Evolutionary conservation across 2,113 vertebrate species (phyloP), one percentile per base, ranked within the genome.

Genomic region (Tragelaphus buxtoni): DNA sequence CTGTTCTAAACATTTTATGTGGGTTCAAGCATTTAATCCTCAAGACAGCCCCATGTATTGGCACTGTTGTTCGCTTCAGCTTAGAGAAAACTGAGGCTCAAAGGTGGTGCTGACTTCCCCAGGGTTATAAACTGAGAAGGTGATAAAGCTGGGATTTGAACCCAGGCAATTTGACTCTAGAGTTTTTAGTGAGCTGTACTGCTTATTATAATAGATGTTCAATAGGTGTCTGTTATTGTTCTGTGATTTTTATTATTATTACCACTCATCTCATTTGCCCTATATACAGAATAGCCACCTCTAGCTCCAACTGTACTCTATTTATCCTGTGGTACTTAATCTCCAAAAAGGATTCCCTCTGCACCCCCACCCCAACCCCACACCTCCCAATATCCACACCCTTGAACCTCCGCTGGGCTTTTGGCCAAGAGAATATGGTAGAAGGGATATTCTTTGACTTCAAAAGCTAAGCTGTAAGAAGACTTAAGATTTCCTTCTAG

Each of bases 51-150:
- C 30, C 32, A 81, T 24, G 47, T 0, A 1, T 30, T 26, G 55
- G 49, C 2, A 47, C 14, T 35, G 28, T 47, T 60, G 79, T 88
- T 47, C 32, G 4, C 9, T 17, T 32, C 20, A 47, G 85, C 88
- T 94, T n/a, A 82, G 5, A 81, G 55, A 51, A 81, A 83, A 89
- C 0, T n/a, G 47, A 96, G 74, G 60, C 26, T 61, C 84, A 90
- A 90, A 60, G 9, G 74, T 7, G 8, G 56, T 4, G 58, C 35
- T 30, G 53, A 92, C 28, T 83, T 30, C 35, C 45, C 14, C 32
- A 69, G 26, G 17, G 53, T 96, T 84, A 74, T 7, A 35, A 14
- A 3, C 6, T 35, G 30, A 83, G 17, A 30, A 9, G 58, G 2
- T 13, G 4, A 28, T 10, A 74, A 20, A 61, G 17, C 22, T 42